Evolutionary conservation across 1,140 invertebrate species (phyloP).

Genomic region (Hylyphantes graminicola): DNA sequence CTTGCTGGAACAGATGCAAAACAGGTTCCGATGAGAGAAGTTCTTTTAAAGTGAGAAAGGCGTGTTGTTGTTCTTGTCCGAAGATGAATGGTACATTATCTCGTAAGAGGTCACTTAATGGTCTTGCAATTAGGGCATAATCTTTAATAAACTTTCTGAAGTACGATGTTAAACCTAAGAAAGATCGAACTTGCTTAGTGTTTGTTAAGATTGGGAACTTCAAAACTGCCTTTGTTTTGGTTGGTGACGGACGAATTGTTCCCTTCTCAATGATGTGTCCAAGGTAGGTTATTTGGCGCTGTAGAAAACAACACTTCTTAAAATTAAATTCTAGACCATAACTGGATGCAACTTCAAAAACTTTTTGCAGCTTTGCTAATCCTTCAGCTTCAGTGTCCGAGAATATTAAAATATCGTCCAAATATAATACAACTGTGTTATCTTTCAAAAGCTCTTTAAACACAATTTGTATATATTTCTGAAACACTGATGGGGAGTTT

Average conservation of each 20-base stretch:
- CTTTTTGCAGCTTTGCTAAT: neutral
- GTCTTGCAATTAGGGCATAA: conserved; percentile 63
- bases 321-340: neutral
- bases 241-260: neutral
- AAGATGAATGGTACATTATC: conserved; percentile 67
- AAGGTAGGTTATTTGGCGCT: neutral
- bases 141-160: conserved; percentile 65
- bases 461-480: too few relatives aligned
- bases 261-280: neutral
- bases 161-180: conserved; percentile 63
- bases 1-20: conserved; percentile 62
- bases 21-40: conserved; percentile 62
- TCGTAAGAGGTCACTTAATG: conserved; percentile 67
- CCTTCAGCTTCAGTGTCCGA: neutral
- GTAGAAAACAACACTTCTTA: neutral
- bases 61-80: conserved; percentile 65
- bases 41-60: conserved; percentile 66
- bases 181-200: neutral
- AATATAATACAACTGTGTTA: neutral
- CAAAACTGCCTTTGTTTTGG: neutral
- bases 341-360: neutral
- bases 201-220: neutral
- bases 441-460: neutral
- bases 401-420: neutral
- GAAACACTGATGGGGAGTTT: neutral